Conservation (phyloP, 2,888 invertebrate genomes). For the Branchellion lobata region DNA sequence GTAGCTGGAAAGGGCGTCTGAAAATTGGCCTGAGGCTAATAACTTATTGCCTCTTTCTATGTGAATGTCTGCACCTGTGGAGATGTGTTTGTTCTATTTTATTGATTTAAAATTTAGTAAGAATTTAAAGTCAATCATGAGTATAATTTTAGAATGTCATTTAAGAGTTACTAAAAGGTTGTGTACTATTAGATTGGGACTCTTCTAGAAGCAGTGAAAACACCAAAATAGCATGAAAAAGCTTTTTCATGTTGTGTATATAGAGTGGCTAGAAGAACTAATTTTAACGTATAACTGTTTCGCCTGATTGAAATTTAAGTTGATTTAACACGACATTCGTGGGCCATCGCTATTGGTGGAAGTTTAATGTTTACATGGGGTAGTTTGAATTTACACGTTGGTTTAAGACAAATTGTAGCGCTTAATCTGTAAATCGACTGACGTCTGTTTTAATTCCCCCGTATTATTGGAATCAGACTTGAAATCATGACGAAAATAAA, state of each 20-base stretch:
- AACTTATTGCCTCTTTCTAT: constrained; percentile 89
- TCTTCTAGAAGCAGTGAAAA: background rate
- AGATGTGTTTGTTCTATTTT: background rate
- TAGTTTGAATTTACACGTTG: constrained; percentile 12
- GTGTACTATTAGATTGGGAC: background rate
- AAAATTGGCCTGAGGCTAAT: constrained; percentile 85
- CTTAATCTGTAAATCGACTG: background rate
- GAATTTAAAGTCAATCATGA: background rate
- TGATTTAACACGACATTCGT: background rate
- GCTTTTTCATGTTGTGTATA: background rate
- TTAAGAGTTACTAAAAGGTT: background rate
- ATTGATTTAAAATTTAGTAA: too few species aligned
- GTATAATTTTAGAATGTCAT: background rate
- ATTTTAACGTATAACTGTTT: background rate
- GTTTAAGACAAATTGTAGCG: background rate
- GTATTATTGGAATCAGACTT: too few species aligned
- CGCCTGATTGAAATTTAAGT: background rate
- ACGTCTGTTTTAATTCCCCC: too few species aligned
- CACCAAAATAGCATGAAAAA: background rate
- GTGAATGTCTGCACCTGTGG: constrained; percentile 82
- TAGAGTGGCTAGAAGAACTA: background rate
- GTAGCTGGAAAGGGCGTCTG: constrained; percentile 93
- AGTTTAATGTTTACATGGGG: background rate
- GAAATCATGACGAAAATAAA: background rate
- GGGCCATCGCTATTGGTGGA: background rate